Evolutionary conservation across 1,140 invertebrate genomes (phyloP), one percentile per base, ranked within the genome.

Genomic region (Gryllus bimaculatus): DNA sequence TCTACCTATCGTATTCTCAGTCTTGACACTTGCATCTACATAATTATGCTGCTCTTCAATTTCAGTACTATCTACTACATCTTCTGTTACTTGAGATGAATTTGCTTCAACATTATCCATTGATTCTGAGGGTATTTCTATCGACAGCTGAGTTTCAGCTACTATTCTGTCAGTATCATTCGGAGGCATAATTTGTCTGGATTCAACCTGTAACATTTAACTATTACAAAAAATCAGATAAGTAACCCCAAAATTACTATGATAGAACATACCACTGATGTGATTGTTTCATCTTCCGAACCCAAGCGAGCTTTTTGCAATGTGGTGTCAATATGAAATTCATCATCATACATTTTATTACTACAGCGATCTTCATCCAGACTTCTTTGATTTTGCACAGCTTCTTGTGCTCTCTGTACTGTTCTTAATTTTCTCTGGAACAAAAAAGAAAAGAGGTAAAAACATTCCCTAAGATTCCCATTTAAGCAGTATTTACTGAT

Each of bases 341-440:
- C 82, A 73, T 81, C 81, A 8, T 81, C 81, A 13, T 21, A 66
- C 12, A 79, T 20, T n/a, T 74, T 74, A n/a, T 73, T 20, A 26
- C 74, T 78, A 77, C 20, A 78, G 79, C 47, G 79, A 76, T 81
- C 77, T 15, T 84, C 82, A 74, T 83, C 82, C n/a, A 83, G 26
- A 77, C 82, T 84, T 73, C 81, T 81, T 73, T 82, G 82, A 76
- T 66, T 77, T 47, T 80, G 75, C 21, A 76, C 84, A 12, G 88
- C 86, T 73, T 91, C 91, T 77, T 88, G 89, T 10, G 90, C 88
- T 83, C 92, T 92, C 84, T 93, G 92, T 76, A 92, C 90, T 18
- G 89, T 88, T 80, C 92, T 89, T 75, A 92, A 88, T 84, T 93
- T 93, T 80, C 92, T 88, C 89, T 93, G 84, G 66, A 87, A 88